phyloP scores from a whole-genome alignment of 1,140 invertebrate species.

The Halyomorpha halys region DNA sequence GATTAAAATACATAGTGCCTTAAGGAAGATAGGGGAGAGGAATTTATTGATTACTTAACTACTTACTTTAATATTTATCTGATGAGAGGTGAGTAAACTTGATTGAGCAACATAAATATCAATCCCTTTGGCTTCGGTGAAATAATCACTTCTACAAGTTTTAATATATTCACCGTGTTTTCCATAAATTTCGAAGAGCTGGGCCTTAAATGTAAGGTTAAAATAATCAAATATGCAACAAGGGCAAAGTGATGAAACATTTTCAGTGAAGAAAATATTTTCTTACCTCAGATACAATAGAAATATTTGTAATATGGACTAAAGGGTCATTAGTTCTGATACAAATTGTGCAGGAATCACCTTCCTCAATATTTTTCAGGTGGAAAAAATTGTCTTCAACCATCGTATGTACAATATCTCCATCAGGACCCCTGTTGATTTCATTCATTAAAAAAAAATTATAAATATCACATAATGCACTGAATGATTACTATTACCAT shows the following conservation, averaged over 20 bases:
- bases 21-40: too few relatives aligned
- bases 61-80: slow-evolving; percentile 20
- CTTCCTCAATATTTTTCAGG: background rate
- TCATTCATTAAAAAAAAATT: background rate
- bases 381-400: slow-evolving; percentile 5
- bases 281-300: slow-evolving; percentile 17
- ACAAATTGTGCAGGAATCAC: slow-evolving; percentile 4
- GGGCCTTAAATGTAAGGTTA: background rate
- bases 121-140: background rate
- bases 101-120: slow-evolving; percentile 14
- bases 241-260: background rate
- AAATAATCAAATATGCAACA: background rate
- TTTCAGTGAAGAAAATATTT: background rate
- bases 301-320: slow-evolving; percentile 17
- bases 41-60: too few relatives aligned
- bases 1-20: too few relatives aligned
- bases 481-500: background rate
- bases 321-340: slow-evolving; percentile 9
- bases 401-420: slow-evolving; percentile 11
- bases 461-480: background rate
- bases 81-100: background rate
- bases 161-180: slow-evolving; percentile 19
- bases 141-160: slow-evolving; percentile 5
- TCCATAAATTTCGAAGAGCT: slow-evolving; percentile 20
- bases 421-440: background rate